Evolutionary conservation across 2,797 vertebrate genomes (phyloP).

Genomic region (Danio aesculapii): DNA sequence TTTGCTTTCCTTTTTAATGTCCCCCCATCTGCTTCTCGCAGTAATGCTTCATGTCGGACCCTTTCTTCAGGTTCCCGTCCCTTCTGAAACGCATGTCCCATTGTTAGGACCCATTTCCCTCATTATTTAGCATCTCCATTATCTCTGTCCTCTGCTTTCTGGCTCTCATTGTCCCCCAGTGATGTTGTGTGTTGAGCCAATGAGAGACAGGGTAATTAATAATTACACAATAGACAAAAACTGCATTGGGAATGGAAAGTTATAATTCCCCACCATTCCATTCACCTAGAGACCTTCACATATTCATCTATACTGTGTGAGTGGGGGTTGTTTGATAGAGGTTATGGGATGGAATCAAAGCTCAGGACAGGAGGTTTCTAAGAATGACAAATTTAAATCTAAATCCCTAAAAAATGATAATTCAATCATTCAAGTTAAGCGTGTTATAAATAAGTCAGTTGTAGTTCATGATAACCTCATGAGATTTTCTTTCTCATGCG

Average conservation of each 20-base stretch:
- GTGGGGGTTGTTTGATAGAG: conserved; percentile 10
- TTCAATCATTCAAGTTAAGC: background rate
- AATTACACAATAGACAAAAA: conserved; percentile 27
- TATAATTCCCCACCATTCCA: conserved; percentile 19
- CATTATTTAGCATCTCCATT: conserved; percentile 42
- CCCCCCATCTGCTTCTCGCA: conserved; percentile 33
- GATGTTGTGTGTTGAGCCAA: conserved; percentile 32
- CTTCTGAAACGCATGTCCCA: conserved; percentile 35
- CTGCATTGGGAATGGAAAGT: background rate
- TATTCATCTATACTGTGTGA: background rate
- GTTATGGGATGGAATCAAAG: conserved; percentile 24
- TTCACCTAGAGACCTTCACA: conserved; percentile 19
- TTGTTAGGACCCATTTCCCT: conserved; percentile 10
- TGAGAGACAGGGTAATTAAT: conserved; percentile 38
- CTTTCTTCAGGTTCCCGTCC: conserved; percentile 19
- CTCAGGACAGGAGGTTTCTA: background rate
- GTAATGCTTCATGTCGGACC: conserved; percentile 25
- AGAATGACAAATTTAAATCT: background rate
- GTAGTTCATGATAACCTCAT: background rate
- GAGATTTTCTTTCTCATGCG: background rate
- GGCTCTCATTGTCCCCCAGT: conserved; percentile 13
- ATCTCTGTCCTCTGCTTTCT: conserved; percentile 35
- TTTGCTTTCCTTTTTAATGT: conserved; percentile 41
- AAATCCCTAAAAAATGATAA: conserved; percentile 5
- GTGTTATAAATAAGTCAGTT: background rate